Evolutionary conservation across 1,140 invertebrate species (phyloP), one percentile per base, ranked within the genome.

Genomic region (Drosophila aff.): DNA sequence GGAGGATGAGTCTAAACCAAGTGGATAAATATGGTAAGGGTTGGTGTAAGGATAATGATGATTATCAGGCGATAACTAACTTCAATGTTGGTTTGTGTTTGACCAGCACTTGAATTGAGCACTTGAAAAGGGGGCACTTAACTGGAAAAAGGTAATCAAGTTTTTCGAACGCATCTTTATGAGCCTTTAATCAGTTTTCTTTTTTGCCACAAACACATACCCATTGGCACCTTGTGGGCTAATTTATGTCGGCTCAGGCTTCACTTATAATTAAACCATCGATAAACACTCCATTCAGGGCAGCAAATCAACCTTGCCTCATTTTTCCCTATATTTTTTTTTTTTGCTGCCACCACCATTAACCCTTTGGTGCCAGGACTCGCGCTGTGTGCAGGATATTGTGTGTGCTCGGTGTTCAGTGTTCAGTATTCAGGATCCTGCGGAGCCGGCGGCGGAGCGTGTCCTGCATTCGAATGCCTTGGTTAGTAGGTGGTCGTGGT

Each of bases 391-490:
- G 53, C 50, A 13, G 23, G 41, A 11, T 44, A 11, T n/a, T 44
- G 28, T 23, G 47, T 50, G n/a, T 16, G 26, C 8, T 11, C 26
- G 0, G 47, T 28, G 49, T 4, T 50, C 49, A 3, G 28, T 53
- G 13, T 33, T 21, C 31, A 31, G 47, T 44, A 63, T 57, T 47
- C 66, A 31, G 67, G 31, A 44, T 69, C 47, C 67, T 68, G 67
- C 41, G 46, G 43, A 38, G 43, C 28, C 33, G n/a, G 38, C n/a
- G 44, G 43, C 59, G 23, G 18, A 63, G 71, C 71, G 68, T 74
- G 71, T 41, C 46, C 53, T 73, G 71, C 71, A 74, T 74, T 61
- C 68, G 55, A 74, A 73, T 74, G 50, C 36, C 15, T 36, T 21
- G 16, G 13, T 26, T 18, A 21, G 21, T 47, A 15, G 46, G 31